phyloP scores from a whole-genome alignment of 2,113 vertebrate genomes.

The Cisticola juncidis region DNA sequence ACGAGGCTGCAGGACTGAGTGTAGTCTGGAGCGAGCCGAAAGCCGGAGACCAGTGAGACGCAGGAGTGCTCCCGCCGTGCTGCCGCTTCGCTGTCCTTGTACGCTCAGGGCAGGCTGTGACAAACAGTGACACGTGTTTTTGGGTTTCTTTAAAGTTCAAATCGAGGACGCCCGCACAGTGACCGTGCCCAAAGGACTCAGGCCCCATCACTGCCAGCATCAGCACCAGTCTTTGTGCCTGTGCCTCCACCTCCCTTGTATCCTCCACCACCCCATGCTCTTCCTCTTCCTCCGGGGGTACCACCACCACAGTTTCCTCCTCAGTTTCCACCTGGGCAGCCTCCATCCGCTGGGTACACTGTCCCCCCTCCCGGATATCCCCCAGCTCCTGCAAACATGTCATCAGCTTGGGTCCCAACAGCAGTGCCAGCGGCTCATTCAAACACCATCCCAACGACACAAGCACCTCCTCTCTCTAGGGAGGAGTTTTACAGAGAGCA shows the following conservation, averaged over 20 bases:
- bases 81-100: background rate
- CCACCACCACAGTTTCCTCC: slow-evolving; percentile 82
- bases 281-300: slow-evolving; percentile 84
- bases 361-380: slow-evolving; percentile 90
- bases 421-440: slow-evolving; percentile 79
- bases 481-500: slow-evolving; percentile 94
- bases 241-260: slow-evolving; percentile 81
- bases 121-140: slow-evolving; percentile 67
- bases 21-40: background rate
- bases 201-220: slow-evolving; percentile 77
- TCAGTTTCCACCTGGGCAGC: slow-evolving; percentile 86
- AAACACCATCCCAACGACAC: slow-evolving; percentile 78
- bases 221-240: slow-evolving; percentile 80
- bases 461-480: slow-evolving; percentile 86
- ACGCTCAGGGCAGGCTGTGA: slow-evolving; percentile 1
- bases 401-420: slow-evolving; percentile 85
- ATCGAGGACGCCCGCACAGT: slow-evolving; percentile 78
- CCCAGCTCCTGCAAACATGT: slow-evolving; percentile 81
- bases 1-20: background rate
- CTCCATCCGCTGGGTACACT: slow-evolving; percentile 81
- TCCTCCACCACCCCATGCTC: slow-evolving; percentile 81
- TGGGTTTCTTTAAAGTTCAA: slow-evolving; percentile 76
- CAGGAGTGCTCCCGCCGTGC: background rate
- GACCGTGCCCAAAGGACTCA: slow-evolving; percentile 81
- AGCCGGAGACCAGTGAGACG: background rate